These are phyloP conservation scores for Leuciscus waleckii DNA, from an alignment of 2,797 vertebrate species.

Conservation along the genomic window DNA sequence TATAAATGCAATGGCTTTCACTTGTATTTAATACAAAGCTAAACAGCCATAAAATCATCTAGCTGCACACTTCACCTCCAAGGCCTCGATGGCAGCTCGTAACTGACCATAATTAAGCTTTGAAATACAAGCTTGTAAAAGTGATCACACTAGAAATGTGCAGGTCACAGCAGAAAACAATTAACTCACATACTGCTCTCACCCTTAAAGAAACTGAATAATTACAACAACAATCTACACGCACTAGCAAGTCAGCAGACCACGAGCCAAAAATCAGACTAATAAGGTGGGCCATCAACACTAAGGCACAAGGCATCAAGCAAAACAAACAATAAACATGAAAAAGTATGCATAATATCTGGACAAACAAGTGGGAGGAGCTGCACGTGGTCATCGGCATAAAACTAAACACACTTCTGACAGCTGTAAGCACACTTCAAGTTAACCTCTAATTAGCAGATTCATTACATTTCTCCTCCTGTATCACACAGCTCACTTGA, in stretches of 20 bases:
- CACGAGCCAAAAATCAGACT: not conserved
- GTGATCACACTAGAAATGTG: conserved; percentile 10
- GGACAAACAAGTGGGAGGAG: conserved; percentile 31
- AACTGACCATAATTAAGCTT: conserved; percentile 48
- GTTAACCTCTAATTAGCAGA: conserved; percentile 55
- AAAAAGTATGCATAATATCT: not conserved
- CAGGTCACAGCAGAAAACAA: conserved; percentile 19
- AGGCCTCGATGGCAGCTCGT: conserved; percentile 22
- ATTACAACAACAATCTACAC: not conserved
- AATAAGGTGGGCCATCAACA: not conserved
- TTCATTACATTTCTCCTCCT: conserved; percentile 43
- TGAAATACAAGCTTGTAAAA: conserved; percentile 49
- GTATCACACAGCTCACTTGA: conserved; percentile 46
- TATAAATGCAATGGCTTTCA: conserved; percentile 39
- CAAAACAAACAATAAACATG: conserved; percentile 5
- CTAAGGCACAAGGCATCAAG: not conserved
- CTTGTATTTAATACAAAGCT: conserved; percentile 38
- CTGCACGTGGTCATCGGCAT: conserved; percentile 34
- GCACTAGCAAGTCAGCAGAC: not conserved
- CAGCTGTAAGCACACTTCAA: conserved; percentile 33
- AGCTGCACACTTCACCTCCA: conserved; percentile 16
- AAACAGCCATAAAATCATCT: conserved; percentile 43
- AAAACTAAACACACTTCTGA: conserved; percentile 41
- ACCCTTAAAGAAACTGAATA: conserved; percentile 18
- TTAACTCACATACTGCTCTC: not conserved